Conservation (phyloP, 2,113 vertebrate species). For the Cygnus atratus region DNA sequence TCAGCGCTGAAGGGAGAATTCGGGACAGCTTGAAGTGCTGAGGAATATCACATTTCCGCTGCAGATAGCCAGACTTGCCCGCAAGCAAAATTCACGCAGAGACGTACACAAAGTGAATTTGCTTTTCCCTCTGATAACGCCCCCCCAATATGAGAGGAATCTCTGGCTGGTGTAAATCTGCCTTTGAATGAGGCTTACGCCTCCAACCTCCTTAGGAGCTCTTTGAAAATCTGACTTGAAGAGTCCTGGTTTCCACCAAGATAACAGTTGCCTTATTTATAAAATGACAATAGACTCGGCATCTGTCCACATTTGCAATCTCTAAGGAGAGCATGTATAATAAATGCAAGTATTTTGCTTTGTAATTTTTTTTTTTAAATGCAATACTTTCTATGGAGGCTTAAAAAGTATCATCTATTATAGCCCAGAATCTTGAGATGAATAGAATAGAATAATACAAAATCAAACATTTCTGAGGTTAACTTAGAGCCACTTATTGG, state of each 20-base stretch:
- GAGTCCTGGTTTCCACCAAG: background rate
- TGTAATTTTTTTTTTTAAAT: background rate
- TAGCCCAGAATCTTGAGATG: background rate
- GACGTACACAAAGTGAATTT: background rate
- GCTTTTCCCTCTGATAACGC: background rate
- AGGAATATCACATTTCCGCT: background rate
- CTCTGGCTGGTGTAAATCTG: background rate
- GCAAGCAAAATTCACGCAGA: background rate
- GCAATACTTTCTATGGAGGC: background rate
- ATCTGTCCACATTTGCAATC: background rate
- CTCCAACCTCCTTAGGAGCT: background rate
- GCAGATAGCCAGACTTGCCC: background rate
- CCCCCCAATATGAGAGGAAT: background rate
- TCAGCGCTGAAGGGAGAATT: background rate
- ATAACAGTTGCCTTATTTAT: background rate
- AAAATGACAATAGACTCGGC: background rate
- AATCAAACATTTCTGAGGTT: constrained; percentile 31
- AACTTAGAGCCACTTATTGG: background rate
- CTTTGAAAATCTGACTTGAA: background rate
- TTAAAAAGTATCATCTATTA: background rate
- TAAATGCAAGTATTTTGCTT: background rate
- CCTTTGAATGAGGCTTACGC: background rate
- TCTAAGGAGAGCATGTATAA: background rate
- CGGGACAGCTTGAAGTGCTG: background rate
- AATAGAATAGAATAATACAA: background rate